Evolutionary conservation across 2,113 vertebrate species (phyloP), one percentile per base, ranked within the genome.

Genomic region (Pluvialis apricaria): DNA sequence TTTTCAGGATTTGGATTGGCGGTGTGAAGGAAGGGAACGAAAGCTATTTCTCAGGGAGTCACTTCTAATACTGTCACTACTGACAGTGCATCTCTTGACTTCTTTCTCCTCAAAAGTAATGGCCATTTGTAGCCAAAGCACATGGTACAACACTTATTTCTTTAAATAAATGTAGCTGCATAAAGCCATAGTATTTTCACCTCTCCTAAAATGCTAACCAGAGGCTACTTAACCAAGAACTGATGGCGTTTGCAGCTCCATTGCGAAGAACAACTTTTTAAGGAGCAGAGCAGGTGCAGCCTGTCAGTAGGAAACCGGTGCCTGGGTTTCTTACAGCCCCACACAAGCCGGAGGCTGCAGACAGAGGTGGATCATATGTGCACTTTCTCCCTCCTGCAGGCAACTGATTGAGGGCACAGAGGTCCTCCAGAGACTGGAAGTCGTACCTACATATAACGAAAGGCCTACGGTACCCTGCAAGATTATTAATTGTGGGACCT

Each of bases 331-430:
- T 19, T 44, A 68, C 1, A 1, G 54, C 54, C 40, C 9, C 2
- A 2, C 15, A 24, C 25, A 51, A 82, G 51, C 26, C 1, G 2
- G 62, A 32, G 51, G 72, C 47, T 52, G 44, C 2, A 6, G 58
- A 31, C 2, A 0, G 58, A 83, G 29, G 16, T 0, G 1, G 38
- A 47, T 76, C 49, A 10, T 24, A 17, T 2, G 8, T 60, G 69
- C 24, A 10, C 61, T 18, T 52, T 92, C 92, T 91, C 26, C 49
- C 62, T 55, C 24, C 44, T 34, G 4, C 28, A 99, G 99, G 91
- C 98, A 99, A 94, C 68, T 99, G 55, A 96, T 99, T 17, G 99
- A 99, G 97, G 99, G 99, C 94, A 98, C 97, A 2, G 96, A 99
- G 11, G 97, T 98, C 83, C 98, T 99, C 52, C 97, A 95, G 90